These are phyloP conservation scores for Pitta sordida DNA, from an alignment of 2,113 vertebrate species.

Conservation along the genomic window DNA sequence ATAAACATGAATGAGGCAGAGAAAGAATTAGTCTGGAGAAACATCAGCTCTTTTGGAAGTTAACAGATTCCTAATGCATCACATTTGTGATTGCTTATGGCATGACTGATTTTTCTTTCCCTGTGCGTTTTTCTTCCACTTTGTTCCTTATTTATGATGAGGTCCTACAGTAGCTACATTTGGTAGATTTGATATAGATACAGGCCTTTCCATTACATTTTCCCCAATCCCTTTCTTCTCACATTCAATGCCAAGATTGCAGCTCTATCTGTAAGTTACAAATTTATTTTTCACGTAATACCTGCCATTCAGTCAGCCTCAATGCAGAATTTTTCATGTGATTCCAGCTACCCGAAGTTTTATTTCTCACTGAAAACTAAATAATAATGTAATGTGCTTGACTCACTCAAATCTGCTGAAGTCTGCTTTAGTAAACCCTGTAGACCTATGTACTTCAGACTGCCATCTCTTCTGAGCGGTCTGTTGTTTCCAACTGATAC, in stretches of 20 bases:
- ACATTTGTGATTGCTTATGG: background rate
- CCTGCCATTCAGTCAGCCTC: background rate
- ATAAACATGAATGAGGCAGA: background rate
- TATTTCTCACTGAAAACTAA: background rate
- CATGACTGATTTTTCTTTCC: background rate
- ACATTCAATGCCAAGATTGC: background rate
- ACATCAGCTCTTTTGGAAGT: background rate
- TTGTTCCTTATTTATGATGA: background rate
- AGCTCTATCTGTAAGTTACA: background rate
- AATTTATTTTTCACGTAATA: background rate
- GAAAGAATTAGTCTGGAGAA: slow-evolving; percentile 5
- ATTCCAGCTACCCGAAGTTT: background rate
- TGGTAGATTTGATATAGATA: background rate
- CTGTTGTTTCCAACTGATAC: background rate
- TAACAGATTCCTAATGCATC: background rate
- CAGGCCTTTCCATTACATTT: background rate
- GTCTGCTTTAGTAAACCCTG: background rate
- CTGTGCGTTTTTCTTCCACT: background rate
- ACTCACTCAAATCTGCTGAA: background rate
- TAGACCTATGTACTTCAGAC: background rate
- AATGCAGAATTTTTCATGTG: background rate
- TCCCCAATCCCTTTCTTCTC: background rate
- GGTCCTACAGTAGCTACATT: background rate
- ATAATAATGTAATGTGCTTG: background rate
- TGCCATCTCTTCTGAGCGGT: background rate